Conservation (phyloP, 2,797 vertebrate genomes). For the Onychomys torridus region DNA sequence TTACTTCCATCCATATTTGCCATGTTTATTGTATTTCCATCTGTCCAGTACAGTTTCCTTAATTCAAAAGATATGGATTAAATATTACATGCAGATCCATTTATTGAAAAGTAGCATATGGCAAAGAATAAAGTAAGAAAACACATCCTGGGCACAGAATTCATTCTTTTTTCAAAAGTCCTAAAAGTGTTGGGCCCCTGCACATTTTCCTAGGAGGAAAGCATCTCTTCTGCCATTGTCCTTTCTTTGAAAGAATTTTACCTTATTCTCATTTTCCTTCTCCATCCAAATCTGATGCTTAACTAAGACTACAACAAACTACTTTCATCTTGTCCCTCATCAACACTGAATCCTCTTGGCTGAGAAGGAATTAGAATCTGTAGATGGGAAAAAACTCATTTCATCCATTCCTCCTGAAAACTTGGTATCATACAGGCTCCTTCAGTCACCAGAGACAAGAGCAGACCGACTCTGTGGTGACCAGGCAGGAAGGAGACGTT, state of each 20-base stretch:
- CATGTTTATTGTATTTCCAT: constrained; percentile 98
- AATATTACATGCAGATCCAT: neutral
- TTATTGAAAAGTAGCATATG: neutral
- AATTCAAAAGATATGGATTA: constrained; percentile 60
- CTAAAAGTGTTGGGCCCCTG: neutral
- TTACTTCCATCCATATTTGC: constrained; percentile 99
- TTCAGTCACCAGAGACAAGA: neutral
- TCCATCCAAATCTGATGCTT: constrained; percentile 23
- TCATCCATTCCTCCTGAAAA: neutral
- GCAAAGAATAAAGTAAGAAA: neutral
- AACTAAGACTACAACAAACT: neutral
- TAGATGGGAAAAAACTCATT: neutral
- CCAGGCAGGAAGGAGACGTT: neutral
- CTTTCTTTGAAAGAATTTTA: neutral
- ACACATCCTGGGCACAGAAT: neutral
- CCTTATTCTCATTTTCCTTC: neutral
- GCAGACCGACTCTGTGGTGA: neutral
- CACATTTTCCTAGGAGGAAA: neutral
- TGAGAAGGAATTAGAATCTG: neutral
- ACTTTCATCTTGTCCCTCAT: constrained; percentile 30
- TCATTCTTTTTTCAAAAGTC: neutral
- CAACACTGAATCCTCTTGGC: neutral
- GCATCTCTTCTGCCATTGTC: neutral
- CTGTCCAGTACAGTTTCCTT: constrained; percentile 99
- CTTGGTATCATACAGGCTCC: neutral